Evolutionary conservation across 2,888 invertebrate species (phyloP).

Genomic region (Iselma pallidipennis): DNA sequence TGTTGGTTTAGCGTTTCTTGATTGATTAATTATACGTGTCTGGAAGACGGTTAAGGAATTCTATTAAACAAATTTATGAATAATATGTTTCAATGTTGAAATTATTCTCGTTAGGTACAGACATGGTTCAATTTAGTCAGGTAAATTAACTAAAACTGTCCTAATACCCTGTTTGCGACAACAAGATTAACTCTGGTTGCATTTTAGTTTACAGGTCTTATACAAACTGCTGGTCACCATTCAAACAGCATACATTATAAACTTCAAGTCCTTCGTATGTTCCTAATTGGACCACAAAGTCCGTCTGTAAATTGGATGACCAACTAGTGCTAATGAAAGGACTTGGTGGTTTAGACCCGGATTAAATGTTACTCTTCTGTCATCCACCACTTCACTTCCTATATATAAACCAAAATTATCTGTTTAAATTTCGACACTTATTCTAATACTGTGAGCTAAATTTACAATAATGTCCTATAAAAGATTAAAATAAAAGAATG

Average conservation of each 20-base stretch:
- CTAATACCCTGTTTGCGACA: slow-evolving; percentile 25
- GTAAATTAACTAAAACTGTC: slow-evolving; percentile 17
- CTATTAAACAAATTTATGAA: slow-evolving; percentile 35
- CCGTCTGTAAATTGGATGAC: slow-evolving; percentile 29
- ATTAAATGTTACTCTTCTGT: slow-evolving; percentile 1
- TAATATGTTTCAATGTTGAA: slow-evolving; percentile 10
- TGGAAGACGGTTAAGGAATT: slow-evolving; percentile 37
- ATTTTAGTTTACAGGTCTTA: slow-evolving; percentile 24
- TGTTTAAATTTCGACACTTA: neutral
- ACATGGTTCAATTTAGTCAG: slow-evolving; percentile 1
- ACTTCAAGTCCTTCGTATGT: slow-evolving; percentile 31
- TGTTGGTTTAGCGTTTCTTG: slow-evolving; percentile 36
- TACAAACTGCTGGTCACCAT: slow-evolving; percentile 16
- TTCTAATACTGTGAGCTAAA: neutral
- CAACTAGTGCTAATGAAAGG: slow-evolving; percentile 30
- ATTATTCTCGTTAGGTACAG: neutral
- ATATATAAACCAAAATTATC: neutral
- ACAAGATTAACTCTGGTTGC: slow-evolving; percentile 24
- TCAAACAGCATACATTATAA: slow-evolving; percentile 36
- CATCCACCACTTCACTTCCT: neutral
- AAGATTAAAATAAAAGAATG: neutral
- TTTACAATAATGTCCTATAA: no score
- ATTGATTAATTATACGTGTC: slow-evolving; percentile 45
- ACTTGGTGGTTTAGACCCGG: slow-evolving; percentile 7
- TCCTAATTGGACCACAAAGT: slow-evolving; percentile 36